phyloP scores from a whole-genome alignment of 2,797 vertebrate species.

The Taeniopygia guttata region DNA sequence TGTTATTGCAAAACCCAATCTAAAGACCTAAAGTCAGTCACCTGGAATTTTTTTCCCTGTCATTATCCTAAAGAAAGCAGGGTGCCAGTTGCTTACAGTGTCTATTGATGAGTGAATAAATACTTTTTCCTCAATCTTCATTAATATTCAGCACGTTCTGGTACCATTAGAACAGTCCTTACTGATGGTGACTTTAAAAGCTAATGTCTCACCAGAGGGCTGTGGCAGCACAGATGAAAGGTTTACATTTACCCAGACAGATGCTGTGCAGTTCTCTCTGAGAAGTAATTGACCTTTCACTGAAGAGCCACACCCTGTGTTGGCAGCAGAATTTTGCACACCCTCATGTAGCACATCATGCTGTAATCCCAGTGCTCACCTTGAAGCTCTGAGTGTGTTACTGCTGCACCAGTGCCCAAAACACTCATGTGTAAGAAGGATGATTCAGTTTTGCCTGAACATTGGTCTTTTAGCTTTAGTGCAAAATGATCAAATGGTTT shows the following conservation, averaged over 20 bases:
- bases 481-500: neutral
- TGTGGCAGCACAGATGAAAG: neutral
- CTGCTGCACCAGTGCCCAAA: neutral
- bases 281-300: neutral
- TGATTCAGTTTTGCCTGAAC: neutral
- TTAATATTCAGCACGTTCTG: neutral
- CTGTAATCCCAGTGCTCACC: neutral
- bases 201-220: neutral
- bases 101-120: neutral
- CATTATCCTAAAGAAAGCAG: neutral
- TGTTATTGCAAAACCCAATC: neutral
- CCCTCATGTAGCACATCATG: accelerated
- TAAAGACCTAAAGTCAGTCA: neutral
- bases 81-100: neutral
- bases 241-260: neutral
- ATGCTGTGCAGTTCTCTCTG: neutral
- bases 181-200: neutral
- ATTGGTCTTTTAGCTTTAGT: neutral
- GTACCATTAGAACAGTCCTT: neutral
- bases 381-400: neutral
- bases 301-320: accelerated
- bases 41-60: neutral
- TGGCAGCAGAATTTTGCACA: neutral
- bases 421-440: accelerated
- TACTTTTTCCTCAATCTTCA: neutral